Evolutionary conservation across 2,888 invertebrate genomes (phyloP).

Genomic region (Drosophila cracens): DNA sequence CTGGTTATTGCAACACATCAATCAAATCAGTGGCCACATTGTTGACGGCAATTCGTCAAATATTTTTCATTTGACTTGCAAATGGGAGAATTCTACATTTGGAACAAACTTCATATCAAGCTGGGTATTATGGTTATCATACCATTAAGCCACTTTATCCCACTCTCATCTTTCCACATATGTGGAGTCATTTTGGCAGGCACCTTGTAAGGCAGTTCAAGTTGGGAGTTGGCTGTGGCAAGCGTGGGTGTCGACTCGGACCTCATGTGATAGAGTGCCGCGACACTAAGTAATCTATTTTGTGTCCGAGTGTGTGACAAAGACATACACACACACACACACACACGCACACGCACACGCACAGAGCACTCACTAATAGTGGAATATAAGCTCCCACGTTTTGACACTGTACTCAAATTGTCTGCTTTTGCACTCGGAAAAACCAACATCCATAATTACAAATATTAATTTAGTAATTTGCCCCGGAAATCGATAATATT

Average conservation of each 20-base stretch:
- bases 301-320: constrained; percentile 58
- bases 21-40: background rate
- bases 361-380: constrained; percentile 61
- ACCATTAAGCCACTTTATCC: background rate
- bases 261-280: constrained; percentile 72
- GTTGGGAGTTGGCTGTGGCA: constrained; percentile 6
- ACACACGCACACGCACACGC: constrained; percentile 11
- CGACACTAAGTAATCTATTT: constrained; percentile 79
- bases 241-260: constrained; percentile 26
- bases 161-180: background rate
- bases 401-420: constrained; percentile 19
- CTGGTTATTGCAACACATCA: background rate
- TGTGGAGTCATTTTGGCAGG: constrained; percentile 14
- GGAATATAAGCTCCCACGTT: constrained; percentile 76
- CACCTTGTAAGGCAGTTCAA: constrained; percentile 41
- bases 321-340: constrained; percentile 16
- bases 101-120: background rate
- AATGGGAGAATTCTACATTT: background rate
- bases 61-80: background rate
- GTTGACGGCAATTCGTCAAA: background rate
- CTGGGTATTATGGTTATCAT: background rate
- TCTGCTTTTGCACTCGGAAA: constrained; percentile 3
- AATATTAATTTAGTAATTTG: background rate
- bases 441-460: background rate
- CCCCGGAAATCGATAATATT: background rate